phyloP scores from a whole-genome alignment of 2,797 vertebrate species.

The Crax fasciolata region DNA sequence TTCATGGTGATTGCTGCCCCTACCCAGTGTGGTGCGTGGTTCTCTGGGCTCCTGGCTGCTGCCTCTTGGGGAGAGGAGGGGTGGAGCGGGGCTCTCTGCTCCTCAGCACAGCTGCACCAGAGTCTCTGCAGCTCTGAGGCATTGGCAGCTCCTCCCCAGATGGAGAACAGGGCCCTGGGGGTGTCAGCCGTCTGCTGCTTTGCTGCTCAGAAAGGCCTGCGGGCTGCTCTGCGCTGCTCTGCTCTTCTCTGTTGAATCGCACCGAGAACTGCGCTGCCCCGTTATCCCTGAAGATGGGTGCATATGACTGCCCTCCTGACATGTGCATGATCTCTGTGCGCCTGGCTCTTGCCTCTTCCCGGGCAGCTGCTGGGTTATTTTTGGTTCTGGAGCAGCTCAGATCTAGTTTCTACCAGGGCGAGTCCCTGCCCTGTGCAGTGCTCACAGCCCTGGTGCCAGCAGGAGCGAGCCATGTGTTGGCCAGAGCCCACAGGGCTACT shows the following conservation, averaged over 20 bases:
- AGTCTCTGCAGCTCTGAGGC: background rate
- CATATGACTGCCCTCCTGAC: conserved; percentile 47
- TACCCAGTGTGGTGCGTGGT: background rate
- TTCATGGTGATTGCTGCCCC: background rate
- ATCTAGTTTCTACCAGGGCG: conserved; percentile 46
- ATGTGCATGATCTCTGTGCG: background rate
- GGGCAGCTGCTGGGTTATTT: conserved; percentile 71
- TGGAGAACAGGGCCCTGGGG: background rate
- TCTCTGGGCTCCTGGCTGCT: background rate
- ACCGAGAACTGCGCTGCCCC: background rate
- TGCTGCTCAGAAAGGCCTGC: background rate
- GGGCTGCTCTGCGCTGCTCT: background rate
- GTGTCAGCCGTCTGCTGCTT: conserved; percentile 20
- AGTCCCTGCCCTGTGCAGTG: background rate
- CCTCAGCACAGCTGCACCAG: background rate
- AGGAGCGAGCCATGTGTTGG: background rate
- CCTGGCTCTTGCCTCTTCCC: conserved; percentile 50
- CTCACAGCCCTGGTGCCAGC: background rate
- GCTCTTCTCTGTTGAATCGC: background rate
- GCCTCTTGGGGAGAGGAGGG: background rate
- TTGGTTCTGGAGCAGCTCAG: conserved; percentile 52
- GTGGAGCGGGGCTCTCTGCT: background rate
- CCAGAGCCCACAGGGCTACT: rapidly evolving
- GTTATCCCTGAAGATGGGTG: conserved; percentile 2
- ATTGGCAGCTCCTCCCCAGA: conserved; percentile 26